A percentile compares a stretch with the other conserved stretches of the same genome.
These are phyloP conservation scores for Luscinia luscinia DNA, from an alignment of 2,797 vertebrate genomes.

Conservation along the genomic window DNA sequence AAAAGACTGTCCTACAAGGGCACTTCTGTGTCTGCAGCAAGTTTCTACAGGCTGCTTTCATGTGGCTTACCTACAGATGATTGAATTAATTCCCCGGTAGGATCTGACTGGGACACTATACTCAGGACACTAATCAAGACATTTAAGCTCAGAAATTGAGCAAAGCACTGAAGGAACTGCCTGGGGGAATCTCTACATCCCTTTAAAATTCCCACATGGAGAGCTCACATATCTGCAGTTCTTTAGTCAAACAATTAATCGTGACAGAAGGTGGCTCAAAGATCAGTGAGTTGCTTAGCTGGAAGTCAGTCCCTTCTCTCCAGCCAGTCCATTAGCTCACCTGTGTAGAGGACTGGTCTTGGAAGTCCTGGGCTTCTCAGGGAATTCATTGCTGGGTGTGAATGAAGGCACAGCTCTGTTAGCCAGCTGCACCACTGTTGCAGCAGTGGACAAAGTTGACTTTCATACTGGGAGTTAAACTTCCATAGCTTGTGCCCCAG, in stretches of 20 bases:
- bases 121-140: neutral
- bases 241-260: neutral
- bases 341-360: neutral
- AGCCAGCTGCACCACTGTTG: neutral
- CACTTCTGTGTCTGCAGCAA: neutral
- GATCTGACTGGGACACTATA: neutral
- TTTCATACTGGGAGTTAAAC: neutral
- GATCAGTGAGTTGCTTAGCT: neutral
- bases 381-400: neutral
- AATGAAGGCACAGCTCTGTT: neutral
- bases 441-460: neutral
- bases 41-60: neutral
- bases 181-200: neutral
- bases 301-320: neutral
- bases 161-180: neutral
- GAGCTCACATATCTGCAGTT: neutral
- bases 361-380: neutral
- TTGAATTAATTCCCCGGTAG: neutral
- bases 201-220: conserved; percentile 10
- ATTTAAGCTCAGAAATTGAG: conserved; percentile 14
- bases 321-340: neutral
- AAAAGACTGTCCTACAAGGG: neutral
- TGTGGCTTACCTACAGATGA: neutral
- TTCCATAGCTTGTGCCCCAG: neutral
- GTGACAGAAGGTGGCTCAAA: neutral